A percentile compares a stretch with the other conserved stretches of the same genome.
phyloP scores from a whole-genome alignment of 35 echinoderm and acorn worm genomes.

The Diadema setosum region DNA sequence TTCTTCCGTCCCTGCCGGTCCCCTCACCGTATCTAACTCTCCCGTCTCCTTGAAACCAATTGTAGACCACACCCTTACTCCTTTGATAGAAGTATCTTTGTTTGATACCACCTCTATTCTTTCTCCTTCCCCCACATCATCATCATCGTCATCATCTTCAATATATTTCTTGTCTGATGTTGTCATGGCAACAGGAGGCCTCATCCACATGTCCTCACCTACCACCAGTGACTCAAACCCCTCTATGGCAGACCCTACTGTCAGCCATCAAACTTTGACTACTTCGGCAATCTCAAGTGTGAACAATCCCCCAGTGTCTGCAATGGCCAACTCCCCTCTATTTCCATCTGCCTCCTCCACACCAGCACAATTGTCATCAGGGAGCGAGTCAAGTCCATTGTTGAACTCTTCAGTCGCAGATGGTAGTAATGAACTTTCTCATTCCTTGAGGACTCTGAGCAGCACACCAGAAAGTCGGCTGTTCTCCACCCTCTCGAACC shows the following conservation, averaged over 20 bases:
- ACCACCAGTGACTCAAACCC: background rate
- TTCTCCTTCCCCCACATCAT: background rate
- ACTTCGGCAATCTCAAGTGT: too few species aligned
- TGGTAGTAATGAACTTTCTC: too few species aligned
- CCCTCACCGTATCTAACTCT: background rate
- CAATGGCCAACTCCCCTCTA: background rate
- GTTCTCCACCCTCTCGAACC: too few species aligned
- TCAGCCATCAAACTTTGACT: too few species aligned
- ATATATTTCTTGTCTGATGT: background rate
- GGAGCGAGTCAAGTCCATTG: background rate
- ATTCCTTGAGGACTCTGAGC: too few species aligned
- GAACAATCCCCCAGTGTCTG: background rate
- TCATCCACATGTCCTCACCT: background rate
- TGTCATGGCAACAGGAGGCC: background rate
- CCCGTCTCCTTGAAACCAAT: background rate
- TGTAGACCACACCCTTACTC: background rate
- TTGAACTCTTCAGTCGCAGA: background rate
- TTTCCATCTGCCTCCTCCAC: background rate
- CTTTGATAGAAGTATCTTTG: background rate
- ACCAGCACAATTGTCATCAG: background rate
- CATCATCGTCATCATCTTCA: background rate
- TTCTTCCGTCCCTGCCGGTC: background rate
- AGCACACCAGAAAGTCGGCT: too few species aligned
- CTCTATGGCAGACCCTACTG: too few species aligned
- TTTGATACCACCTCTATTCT: background rate